These are phyloP conservation scores for Ochropacha duplaris DNA, from an alignment of 2,888 invertebrate species.

Conservation along the genomic window DNA sequence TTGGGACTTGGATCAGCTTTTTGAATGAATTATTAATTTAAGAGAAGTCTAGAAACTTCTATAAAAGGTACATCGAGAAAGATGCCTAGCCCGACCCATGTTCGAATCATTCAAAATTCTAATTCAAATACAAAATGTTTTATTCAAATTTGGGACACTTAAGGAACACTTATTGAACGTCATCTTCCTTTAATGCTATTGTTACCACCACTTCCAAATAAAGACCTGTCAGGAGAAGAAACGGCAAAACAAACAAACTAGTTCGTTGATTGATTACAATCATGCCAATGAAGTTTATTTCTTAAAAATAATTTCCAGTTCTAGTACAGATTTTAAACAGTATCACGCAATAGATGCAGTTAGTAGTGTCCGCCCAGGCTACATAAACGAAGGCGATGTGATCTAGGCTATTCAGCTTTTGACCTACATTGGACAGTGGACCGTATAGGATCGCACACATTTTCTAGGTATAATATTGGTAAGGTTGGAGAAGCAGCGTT, in stretches of 20 bases:
- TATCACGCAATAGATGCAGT: neutral
- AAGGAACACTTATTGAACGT: too few relatives aligned
- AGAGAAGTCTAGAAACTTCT: neutral
- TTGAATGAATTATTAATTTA: neutral
- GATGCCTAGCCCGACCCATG: too few relatives aligned
- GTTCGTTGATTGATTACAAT: too few relatives aligned
- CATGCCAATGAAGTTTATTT: neutral
- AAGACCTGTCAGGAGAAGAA: too few relatives aligned
- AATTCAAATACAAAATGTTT: too few relatives aligned
- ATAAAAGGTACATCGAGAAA: neutral
- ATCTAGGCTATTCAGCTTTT: slow-evolving; percentile 1
- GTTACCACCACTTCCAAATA: too few relatives aligned
- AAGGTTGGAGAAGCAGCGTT: neutral
- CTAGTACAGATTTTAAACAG: neutral
- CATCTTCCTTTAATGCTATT: too few relatives aligned
- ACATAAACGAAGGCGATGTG: neutral
- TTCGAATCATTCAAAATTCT: too few relatives aligned
- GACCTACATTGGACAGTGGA: neutral
- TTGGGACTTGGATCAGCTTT: neutral
- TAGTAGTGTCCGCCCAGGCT: neutral
- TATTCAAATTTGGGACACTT: too few relatives aligned
- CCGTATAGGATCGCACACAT: neutral
- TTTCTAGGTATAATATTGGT: neutral
- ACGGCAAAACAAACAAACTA: too few relatives aligned
- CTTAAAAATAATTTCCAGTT: neutral